Evolutionary conservation across 1,140 invertebrate genomes (phyloP), one percentile per base, ranked within the genome.

Genomic region (Ericerus pela): DNA sequence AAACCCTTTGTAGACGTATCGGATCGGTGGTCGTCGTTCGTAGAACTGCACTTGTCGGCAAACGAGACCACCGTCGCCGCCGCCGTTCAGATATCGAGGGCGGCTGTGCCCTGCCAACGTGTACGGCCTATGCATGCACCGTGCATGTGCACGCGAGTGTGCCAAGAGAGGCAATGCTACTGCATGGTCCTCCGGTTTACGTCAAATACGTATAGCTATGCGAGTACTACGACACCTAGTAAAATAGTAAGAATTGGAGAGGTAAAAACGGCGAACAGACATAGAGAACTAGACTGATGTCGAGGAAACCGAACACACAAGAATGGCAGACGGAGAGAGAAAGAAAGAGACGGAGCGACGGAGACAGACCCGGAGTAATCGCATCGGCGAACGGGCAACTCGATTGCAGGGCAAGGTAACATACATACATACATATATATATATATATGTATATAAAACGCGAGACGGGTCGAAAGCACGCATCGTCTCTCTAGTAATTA

Each of bases 391-490:
- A 18, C 5, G 36, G 14, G 4, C 3, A 6, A 38, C 36, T 38
- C 41, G 41, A 47, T 47, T 47, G 41, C 41, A 24, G 41, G 41
- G 20, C 41, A 47, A 47, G 41, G 41, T 47, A 47, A 41, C n/a
- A n/a, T n/a, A n/a, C n/a, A n/a, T n/a, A n/a, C n/a, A n/a, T n/a
- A n/a, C n/a, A n/a, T n/a, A n/a, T n/a, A n/a, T n/a, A n/a, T n/a
- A n/a, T n/a, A n/a, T n/a, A n/a, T n/a, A n/a, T n/a, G n/a, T n/a
- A n/a, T n/a, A 38, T 24, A 24, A 10, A 47, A 47, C 22, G 41
- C 41, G 41, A 47, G 41, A 47, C 41, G 41, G 41, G 41, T 24
- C 41, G 41, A 47, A n/a, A 47, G 41, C 41, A 47, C 41, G 41
- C 41, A 47, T 47, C 20, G 41, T 24, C 41, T 18, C n/a, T n/a